Base-by-base conservation (phyloP, 2,797 vertebrate species). In the Halcyon leucocephala region DNA sequence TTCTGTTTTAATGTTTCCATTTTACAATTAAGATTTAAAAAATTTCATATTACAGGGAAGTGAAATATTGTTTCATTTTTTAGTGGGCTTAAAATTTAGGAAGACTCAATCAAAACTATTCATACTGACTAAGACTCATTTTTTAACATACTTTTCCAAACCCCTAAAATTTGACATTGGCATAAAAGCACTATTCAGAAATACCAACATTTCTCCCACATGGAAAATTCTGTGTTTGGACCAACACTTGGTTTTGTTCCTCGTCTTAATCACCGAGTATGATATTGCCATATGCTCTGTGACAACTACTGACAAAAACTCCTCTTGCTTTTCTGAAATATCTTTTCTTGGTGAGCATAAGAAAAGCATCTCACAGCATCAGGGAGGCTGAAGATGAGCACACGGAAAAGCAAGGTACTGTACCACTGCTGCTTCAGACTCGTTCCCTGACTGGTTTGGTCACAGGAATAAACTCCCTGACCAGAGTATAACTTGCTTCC, bases 141-240 rank as follows among this genome's bases (percentile, higher is more conserved):
- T 84, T 76, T 72, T 82, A 49, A 49, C 2, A 6, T 61, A 57
- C 15, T 82, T 79, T 55, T 5, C 7, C 0, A 0, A 73, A 86
- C 2, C 1, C 6, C 26, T 78, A 42, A 67, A 81, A 80, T 87
- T 71, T 67, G 33, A 77, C 20, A 18, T 19, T 39, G 71, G 6
- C 49, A 51, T 74, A 74, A 83, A 81, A 93, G 16, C 84, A 2
- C 8, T 57, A 3, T 69, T 94, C 41, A 65, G 37, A 93, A 91
- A 83, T 69, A 82, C 14, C 37, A 77, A 31, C 15, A 41, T 80
- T 89, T 91, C 25, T 71, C n/a, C 29, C 46, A 78, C 20, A 15
- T 54, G 16, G 13, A 61, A 88, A 78, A 39, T 54, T 90, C 49
- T 93, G 57, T 85, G 42, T 87, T 96, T 91, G n/a, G 39, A 87